phyloP scores from a whole-genome alignment of 1,140 invertebrate species.

The Cydia pomonella region DNA sequence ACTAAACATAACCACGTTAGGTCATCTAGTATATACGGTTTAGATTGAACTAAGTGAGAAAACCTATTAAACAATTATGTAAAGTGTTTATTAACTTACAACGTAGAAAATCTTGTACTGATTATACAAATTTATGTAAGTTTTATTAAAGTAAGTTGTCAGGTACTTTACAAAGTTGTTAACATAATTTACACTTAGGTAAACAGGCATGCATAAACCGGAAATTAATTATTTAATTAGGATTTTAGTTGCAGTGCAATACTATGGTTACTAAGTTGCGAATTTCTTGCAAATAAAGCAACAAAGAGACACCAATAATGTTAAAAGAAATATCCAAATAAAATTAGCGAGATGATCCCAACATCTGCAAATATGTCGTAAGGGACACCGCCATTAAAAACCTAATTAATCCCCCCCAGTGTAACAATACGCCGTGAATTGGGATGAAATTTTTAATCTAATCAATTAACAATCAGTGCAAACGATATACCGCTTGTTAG shows the following conservation, averaged over 20 bases:
- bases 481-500: slow-evolving; percentile 79
- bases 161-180: slow-evolving; percentile 5
- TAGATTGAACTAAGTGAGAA: slow-evolving; percentile 10
- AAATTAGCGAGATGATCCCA: slow-evolving; percentile 41
- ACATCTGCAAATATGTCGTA: slow-evolving; percentile 67
- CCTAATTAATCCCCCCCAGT: slow-evolving; percentile 64
- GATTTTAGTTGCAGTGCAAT: neutral
- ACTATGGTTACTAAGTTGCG: neutral
- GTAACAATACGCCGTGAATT: slow-evolving; percentile 70
- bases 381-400: slow-evolving; percentile 70
- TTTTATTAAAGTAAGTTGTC: slow-evolving; percentile 9
- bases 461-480: slow-evolving; percentile 81
- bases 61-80: slow-evolving; percentile 18
- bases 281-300: neutral
- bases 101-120: slow-evolving; percentile 17
- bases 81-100: slow-evolving; percentile 22
- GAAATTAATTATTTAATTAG: neutral
- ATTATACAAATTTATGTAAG: slow-evolving; percentile 33
- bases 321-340: slow-evolving; percentile 18
- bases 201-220: neutral
- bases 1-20: too few species aligned
- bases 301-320: neutral
- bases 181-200: slow-evolving; percentile 1
- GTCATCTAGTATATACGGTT: neutral
- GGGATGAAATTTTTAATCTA: slow-evolving; percentile 78